Evolutionary conservation across 37 sponge, comb jelly and placozoan genomes (phyloP).

Genomic region (Ianthella basta): DNA sequence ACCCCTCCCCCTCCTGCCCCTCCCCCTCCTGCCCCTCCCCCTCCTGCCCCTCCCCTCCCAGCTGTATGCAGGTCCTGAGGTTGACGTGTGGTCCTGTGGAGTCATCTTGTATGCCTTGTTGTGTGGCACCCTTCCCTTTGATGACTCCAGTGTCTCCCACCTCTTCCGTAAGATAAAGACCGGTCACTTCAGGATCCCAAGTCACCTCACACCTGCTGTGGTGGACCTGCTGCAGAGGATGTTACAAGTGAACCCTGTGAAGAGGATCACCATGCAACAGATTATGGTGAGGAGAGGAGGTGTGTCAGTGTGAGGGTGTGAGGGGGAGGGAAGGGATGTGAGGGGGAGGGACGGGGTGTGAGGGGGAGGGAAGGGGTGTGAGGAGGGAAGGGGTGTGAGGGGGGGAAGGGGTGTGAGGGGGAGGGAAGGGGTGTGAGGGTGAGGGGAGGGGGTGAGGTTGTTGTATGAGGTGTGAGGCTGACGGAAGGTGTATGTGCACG

Average conservation of each 20-base stretch:
- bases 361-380: too few species aligned
- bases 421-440: too few species aligned
- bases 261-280: constrained; percentile 81
- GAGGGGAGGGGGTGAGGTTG: constrained; percentile 35
- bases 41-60: background rate
- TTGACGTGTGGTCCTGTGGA: constrained; percentile 98
- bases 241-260: constrained; percentile 91
- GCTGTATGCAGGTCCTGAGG: constrained; percentile 92
- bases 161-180: constrained; percentile 92
- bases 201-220: constrained; percentile 59
- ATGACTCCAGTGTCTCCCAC: constrained; percentile 85
- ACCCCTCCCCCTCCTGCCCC: background rate
- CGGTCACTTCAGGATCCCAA: constrained; percentile 84
- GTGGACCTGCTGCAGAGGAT: constrained; percentile 81
- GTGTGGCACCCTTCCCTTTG: constrained; percentile 95
- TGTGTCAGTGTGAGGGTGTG: too few species aligned
- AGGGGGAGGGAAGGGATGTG: too few species aligned
- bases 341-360: too few species aligned
- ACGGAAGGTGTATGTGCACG: background rate
- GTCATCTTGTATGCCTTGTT: constrained; percentile 94
- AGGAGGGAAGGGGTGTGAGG: too few species aligned
- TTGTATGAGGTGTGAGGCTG: background rate
- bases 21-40: background rate
- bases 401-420: too few species aligned
- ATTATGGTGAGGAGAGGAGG: constrained; percentile 61